Conservation (phyloP, 2,888 invertebrate genomes). For the Caenorhabditis wallacei region DNA sequence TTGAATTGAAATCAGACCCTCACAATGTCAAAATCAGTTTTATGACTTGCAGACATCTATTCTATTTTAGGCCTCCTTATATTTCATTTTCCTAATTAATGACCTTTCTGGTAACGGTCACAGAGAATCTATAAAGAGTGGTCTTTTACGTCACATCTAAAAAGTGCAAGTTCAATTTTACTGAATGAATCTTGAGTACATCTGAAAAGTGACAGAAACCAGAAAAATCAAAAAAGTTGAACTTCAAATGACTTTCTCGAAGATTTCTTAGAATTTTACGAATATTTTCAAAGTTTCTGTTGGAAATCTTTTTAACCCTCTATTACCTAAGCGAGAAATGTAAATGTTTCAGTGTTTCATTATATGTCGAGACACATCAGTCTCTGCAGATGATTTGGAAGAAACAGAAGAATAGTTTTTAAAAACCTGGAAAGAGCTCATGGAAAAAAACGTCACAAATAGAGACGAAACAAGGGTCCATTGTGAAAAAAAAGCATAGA, state of each 20-base stretch:
- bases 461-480: slow-evolving; percentile 1
- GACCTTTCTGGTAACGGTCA: neutral
- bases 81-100: neutral
- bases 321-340: too few species aligned
- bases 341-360: too few species aligned
- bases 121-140: neutral
- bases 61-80: neutral
- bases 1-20: too few species aligned
- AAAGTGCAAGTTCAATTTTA: neutral
- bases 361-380: too few species aligned
- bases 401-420: neutral
- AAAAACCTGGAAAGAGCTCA: neutral
- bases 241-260: too few species aligned
- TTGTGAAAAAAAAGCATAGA: slow-evolving; percentile 24
- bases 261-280: too few species aligned
- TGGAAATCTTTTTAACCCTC: too few species aligned
- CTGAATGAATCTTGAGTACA: neutral
- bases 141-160: neutral
- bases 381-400: too few species aligned
- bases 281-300: too few species aligned
- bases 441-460: neutral
- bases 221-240: too few species aligned
- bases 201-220: too few species aligned
- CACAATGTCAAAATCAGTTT: neutral
- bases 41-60: neutral